Conservation (phyloP, 2,797 vertebrate species). For the Sparidentex hasta region DNA sequence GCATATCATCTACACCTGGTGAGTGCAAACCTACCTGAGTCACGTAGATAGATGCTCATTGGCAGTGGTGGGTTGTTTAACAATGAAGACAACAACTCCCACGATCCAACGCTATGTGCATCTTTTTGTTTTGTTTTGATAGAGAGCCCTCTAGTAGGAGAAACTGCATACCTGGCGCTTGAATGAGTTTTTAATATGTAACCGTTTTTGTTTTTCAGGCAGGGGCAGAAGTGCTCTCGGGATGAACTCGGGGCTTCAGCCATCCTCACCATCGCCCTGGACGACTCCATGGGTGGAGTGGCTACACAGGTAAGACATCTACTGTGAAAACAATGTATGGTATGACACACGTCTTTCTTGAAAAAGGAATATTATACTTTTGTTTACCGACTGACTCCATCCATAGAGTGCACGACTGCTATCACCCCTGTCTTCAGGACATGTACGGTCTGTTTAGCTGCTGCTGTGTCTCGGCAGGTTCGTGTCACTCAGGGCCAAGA, state of each 20-base stretch:
- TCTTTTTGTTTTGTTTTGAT: too few species aligned
- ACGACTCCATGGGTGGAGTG: constrained; percentile 79
- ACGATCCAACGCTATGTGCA: too few species aligned
- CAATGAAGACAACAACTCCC: too few species aligned
- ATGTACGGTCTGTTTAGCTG: neutral
- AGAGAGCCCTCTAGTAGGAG: too few species aligned
- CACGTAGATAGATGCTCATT: too few species aligned
- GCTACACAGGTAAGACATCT: constrained; percentile 82
- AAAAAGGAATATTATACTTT: too few species aligned
- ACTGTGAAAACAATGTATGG: neutral
- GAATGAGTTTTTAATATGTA: neutral
- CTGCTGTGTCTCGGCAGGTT: constrained; percentile 73
- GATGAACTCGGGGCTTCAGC: constrained; percentile 84
- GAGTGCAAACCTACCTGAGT: constrained; percentile 25
- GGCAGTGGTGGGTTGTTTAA: too few species aligned
- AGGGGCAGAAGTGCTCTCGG: constrained; percentile 80
- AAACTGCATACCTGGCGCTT: neutral
- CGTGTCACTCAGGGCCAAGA: constrained; percentile 87
- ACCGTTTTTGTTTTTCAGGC: constrained; percentile 72
- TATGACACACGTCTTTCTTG: neutral
- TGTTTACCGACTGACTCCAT: too few species aligned
- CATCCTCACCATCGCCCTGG: constrained; percentile 80
- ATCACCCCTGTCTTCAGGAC: too few species aligned
- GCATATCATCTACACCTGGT: constrained; percentile 88
- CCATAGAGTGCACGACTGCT: too few species aligned